Evolutionary conservation across 2,888 invertebrate genomes (phyloP).

Genomic region (Troides aeacus): DNA sequence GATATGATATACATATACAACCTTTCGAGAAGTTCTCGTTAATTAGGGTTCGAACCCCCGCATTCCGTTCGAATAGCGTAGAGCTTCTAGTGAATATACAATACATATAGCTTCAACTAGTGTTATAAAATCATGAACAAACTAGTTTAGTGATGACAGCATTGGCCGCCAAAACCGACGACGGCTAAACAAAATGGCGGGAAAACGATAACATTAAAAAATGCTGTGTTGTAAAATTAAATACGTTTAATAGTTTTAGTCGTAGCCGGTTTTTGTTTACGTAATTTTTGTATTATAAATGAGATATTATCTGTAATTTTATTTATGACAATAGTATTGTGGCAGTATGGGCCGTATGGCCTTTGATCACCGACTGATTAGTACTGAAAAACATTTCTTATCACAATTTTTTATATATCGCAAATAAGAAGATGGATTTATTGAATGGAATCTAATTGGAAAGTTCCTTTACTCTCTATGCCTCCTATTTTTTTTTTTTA

Average conservation of each 20-base stretch:
- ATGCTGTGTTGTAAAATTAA: background rate
- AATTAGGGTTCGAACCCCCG: conserved; percentile 37
- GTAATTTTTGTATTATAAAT: conserved; percentile 5
- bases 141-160: conserved; percentile 12
- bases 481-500: background rate
- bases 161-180: conserved; percentile 15
- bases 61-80: conserved; percentile 43
- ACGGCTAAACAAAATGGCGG: conserved; percentile 5
- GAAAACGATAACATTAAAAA: background rate
- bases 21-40: background rate
- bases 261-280: conserved; percentile 9
- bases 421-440: background rate
- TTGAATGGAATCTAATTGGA: background rate
- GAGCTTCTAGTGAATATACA: conserved; percentile 30
- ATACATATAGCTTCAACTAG: conserved; percentile 3
- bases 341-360: conserved; percentile 8
- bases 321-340: conserved; percentile 12
- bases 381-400: conserved; percentile 7
- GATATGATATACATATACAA: no score
- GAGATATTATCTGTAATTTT: conserved; percentile 7
- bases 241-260: background rate
- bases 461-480: background rate
- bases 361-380: conserved; percentile 21
- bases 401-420: conserved; percentile 1
- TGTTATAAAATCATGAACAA: conserved; percentile 22